Percentiles rank a stretch among this genome's conserved stretches.
Evolutionary conservation across 2,797 vertebrate species (phyloP).

Genomic region (Epinephelus malabaricus): DNA sequence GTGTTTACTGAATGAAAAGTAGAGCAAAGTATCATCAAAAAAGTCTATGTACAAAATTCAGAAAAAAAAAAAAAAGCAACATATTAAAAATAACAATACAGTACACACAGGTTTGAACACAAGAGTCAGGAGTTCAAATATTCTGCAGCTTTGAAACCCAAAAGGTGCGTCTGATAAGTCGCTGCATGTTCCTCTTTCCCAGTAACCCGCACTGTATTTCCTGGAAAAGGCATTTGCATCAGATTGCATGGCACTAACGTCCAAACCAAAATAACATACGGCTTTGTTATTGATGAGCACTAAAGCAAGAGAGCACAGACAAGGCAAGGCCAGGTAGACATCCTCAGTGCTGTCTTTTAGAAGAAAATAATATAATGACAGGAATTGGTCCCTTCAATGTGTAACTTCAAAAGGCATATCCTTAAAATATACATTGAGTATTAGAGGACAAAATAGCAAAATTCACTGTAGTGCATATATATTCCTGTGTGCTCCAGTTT

Average conservation of each 20-base stretch:
- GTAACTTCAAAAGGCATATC: background rate
- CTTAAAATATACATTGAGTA: background rate
- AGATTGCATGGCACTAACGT: background rate
- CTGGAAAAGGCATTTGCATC: constrained; percentile 3
- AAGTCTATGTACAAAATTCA: background rate
- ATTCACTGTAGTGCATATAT: background rate
- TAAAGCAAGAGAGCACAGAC: background rate
- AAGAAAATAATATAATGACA: background rate
- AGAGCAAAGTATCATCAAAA: background rate
- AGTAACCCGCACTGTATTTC: background rate
- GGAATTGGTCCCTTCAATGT: background rate
- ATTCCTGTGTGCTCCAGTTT: background rate
- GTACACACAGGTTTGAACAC: background rate
- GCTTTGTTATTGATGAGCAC: background rate
- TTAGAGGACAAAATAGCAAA: background rate
- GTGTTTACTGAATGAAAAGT: background rate
- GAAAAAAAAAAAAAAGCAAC: too few species aligned
- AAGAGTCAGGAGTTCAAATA: background rate
- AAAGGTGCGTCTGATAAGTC: background rate
- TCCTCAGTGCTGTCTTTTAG: background rate
- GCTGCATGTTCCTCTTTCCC: background rate
- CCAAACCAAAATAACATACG: background rate
- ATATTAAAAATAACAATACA: background rate
- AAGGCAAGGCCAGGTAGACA: background rate
- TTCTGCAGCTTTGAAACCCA: background rate